A percentile compares a stretch with the other conserved stretches of the same genome.
These are phyloP conservation scores for Moxostoma hubbsi DNA, from an alignment of 2,797 vertebrate genomes.

Conservation along the genomic window DNA sequence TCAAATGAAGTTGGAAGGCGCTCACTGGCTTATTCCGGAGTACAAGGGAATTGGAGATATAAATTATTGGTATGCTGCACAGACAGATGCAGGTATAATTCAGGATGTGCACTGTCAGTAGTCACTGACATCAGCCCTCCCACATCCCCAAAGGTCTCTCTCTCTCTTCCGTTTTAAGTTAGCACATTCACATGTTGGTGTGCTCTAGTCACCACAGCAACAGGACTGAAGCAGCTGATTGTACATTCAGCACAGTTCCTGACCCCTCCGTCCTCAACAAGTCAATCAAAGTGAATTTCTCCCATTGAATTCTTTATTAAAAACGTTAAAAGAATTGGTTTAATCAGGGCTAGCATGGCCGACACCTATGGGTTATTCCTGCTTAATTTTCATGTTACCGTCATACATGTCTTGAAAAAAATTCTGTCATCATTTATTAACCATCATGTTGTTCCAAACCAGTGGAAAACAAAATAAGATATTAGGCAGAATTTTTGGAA, in stretches of 20 bases:
- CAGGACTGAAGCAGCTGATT: slow-evolving; percentile 35
- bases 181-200: slow-evolving; percentile 2
- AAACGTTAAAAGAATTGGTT: not conserved
- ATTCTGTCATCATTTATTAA: no score
- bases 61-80: slow-evolving; percentile 39
- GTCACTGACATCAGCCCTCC: slow-evolving; percentile 39
- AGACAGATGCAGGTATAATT: slow-evolving; percentile 44
- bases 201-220: slow-evolving; percentile 45
- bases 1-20: not conserved
- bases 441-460: no score
- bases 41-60: slow-evolving; percentile 24
- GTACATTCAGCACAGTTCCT: slow-evolving; percentile 34
- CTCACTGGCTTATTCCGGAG: slow-evolving; percentile 8
- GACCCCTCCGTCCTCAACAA: slow-evolving; percentile 29
- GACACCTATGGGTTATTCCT: no score
- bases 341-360: no score
- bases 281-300: slow-evolving; percentile 41
- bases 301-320: not conserved
- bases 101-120: slow-evolving; percentile 23
- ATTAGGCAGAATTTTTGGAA: no score
- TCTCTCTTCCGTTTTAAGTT: slow-evolving; percentile 28
- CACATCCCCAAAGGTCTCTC: slow-evolving; percentile 38
- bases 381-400: no score
- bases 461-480: no score
- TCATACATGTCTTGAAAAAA: no score